phyloP scores from a whole-genome alignment of 1,140 invertebrate species.

The Drosophila miranda region DNA sequence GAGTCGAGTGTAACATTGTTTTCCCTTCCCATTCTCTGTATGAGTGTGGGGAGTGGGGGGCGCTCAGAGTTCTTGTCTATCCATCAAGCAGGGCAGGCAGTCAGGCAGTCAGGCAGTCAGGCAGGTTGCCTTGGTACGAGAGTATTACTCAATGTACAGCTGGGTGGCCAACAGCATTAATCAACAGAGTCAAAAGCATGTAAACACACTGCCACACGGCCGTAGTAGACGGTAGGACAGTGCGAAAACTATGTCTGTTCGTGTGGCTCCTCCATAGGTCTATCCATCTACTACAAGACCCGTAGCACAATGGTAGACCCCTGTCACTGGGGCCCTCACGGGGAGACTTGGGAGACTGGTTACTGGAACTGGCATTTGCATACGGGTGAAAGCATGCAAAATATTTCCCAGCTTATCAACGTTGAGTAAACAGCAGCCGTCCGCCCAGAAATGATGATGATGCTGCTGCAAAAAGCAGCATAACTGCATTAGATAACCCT shows the following conservation, averaged over 20 bases:
- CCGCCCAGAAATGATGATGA: conserved; percentile 3
- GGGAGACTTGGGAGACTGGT: not conserved
- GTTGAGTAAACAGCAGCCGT: conserved; percentile 43
- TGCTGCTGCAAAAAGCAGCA: not conserved
- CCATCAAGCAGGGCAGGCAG: conserved; percentile 21
- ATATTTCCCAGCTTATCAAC: conserved; percentile 65
- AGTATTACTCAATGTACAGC: conserved; percentile 47
- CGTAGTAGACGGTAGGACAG: not conserved
- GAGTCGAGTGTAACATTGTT: conserved; percentile 17
- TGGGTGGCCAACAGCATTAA: conserved; percentile 58
- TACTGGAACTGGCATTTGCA: conserved; percentile 34
- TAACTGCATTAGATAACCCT: conserved; percentile 51
- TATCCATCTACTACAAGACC: conserved; percentile 4
- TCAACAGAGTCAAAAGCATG: conserved; percentile 60
- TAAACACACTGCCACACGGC: conserved; percentile 33
- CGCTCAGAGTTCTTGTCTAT: conserved; percentile 10
- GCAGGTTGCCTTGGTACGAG: conserved; percentile 12
- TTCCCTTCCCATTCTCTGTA: not conserved
- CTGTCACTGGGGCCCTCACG: conserved; percentile 10
- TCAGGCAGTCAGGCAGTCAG: not conserved
- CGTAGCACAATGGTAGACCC: not conserved
- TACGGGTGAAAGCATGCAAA: conserved; percentile 45
- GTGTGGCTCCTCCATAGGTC: conserved; percentile 8
- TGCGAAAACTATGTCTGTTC: conserved; percentile 16
- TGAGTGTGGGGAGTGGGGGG: not conserved